Base-by-base conservation (phyloP, 1,140 invertebrate genomes). In the Euura saliciscinereae region DNA sequence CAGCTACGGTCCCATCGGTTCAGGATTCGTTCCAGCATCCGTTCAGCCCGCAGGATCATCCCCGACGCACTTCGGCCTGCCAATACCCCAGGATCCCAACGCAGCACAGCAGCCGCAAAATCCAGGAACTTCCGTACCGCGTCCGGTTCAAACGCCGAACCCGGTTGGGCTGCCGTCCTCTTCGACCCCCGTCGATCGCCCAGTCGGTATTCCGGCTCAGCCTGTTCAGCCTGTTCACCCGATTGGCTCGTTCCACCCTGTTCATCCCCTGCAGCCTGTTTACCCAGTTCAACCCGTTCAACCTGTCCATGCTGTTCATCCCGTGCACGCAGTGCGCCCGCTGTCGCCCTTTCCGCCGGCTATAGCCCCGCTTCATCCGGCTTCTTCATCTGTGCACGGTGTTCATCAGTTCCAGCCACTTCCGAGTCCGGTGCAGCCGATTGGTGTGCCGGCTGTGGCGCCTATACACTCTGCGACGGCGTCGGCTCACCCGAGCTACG, bases 41-140 rank as follows among this genome's bases (percentile, higher is more conserved):
- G 71, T 77, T 6, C 81, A 82, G 70, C 73, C 81, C 5, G 45
- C 73, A 3, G 78, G 76, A 2, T 75, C 78, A 5, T 78, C 72
- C 70, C 84, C 66, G 3, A 87, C 84, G 10, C 82, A 86, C 13
- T 86, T 86, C 44, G 78, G 75, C 0, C 73, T 86, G 65, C 85
- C 86, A 3, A 81, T 87, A 65, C 83, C 83, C 4, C 75, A 69
- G 42, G 46, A 74, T 44, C 69, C 68, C 64, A 69, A 0, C 5
- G 66, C 6, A 13, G 8, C 51, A 67, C n/a, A 65, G 45, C 45
- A 70, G 11, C 43, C 66, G 8, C 68, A 66, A 4, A 69, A 44
- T 0, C 74, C 74, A n/a, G 6, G 51, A 68, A 13, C 73, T 70
- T 43, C 75, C 72, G 8, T 44, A 10, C 44, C 51, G 4, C 64